phyloP scores from a whole-genome alignment of 2,797 vertebrate genomes.

The Hafferia zeledoni region DNA sequence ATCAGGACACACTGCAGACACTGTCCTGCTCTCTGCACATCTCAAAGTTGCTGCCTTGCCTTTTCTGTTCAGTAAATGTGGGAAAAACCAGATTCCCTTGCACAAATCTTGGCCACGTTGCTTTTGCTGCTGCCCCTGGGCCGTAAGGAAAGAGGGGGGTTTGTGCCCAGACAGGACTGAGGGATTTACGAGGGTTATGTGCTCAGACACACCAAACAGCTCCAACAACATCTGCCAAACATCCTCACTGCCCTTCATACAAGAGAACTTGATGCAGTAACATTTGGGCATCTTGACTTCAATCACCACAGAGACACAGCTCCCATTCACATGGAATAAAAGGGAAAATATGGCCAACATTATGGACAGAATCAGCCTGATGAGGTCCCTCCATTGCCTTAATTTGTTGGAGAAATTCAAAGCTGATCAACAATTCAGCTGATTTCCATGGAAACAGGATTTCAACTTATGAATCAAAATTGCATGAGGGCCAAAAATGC shows the following conservation, averaged over 20 bases:
- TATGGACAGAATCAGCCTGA: not conserved
- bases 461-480: constrained; percentile 35
- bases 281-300: not conserved
- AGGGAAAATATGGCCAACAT: not conserved
- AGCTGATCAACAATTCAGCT: constrained; percentile 11
- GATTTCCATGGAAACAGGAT: constrained; percentile 46
- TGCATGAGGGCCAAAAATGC: not conserved
- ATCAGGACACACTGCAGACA: not conserved
- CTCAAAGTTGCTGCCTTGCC: not conserved
- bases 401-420: constrained; percentile 20
- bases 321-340: not conserved
- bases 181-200: not conserved
- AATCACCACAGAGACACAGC: not conserved
- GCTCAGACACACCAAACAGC: not conserved
- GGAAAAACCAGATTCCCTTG: not conserved
- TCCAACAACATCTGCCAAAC: not conserved
- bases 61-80: not conserved
- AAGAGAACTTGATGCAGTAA: not conserved
- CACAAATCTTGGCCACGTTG: not conserved
- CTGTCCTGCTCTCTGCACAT: not conserved
- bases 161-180: not conserved
- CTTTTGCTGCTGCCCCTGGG: not conserved
- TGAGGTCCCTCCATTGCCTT: not conserved
- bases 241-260: not conserved
- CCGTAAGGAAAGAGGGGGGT: fast-evolving